Base-by-base conservation (phyloP, 1,140 invertebrate genomes). In the Melitaea cinxia region DNA sequence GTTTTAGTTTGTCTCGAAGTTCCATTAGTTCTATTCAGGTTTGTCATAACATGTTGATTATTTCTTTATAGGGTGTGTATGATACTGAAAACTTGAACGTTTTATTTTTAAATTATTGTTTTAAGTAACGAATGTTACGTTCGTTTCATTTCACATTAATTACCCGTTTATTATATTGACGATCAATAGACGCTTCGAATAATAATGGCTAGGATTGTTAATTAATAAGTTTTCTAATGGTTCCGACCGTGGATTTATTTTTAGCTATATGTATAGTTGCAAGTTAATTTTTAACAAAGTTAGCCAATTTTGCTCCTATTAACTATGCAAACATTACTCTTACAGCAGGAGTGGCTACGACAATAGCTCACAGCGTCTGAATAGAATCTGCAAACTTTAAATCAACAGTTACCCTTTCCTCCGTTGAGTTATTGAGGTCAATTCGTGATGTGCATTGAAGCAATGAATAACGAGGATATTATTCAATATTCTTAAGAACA, bases 361-460 rank as follows among this genome's bases (percentile, higher is more conserved):
- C 37, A 17, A 42, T 42, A 42, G 37, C 15, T 42, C 37, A 42
- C 14, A 42, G 37, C 37, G 37, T 42, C 37, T 42, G 37, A 42
- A 42, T 42, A 17, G 37, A 42, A 42, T 42, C 37, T 19, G 37
- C 37, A 42, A 42, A 42, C 37, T 42, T 42, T 42, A 42, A 42
- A 42, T 42, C 37, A 42, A 42, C 37, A 42, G 37, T 42, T 42
- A 42, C 37, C 37, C 15, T 42, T 42, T 42, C 37, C 37, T 17
- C 37, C 9, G 14, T 39, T 39, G 37, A 42, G 37, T 42, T 42
- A 42, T 42, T 19, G 37, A 42, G 37, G 37, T 42, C 37, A 42
- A 42, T 17, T 33, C 30, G 15, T 42, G 15, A 42, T 9, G 37
- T 42, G 37, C 37, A 42, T 42, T 42, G 4, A 19, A 42, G 37